phyloP scores from a whole-genome alignment of 2,888 invertebrate species.

The Lacanobia wlatinum region DNA sequence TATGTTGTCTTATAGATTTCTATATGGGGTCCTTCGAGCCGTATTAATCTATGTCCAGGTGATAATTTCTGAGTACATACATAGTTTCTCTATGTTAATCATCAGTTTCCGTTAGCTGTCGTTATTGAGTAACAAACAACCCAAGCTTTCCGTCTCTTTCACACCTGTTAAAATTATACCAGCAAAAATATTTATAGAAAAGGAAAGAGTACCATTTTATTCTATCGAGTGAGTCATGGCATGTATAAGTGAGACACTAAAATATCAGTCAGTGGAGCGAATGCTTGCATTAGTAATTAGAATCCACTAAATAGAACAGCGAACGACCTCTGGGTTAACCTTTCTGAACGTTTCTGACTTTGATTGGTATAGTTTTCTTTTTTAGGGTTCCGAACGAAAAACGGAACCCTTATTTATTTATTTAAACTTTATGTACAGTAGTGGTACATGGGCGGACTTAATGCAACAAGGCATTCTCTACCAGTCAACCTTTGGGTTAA shows the following conservation, averaged over 20 bases:
- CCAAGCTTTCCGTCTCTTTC: not conserved
- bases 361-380: not conserved
- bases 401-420: too few species aligned
- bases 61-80: slow-evolving; percentile 6
- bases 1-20: not conserved
- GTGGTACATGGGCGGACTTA: too few species aligned
- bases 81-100: slow-evolving; percentile 6
- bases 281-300: slow-evolving; percentile 34
- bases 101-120: not conserved
- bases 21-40: not conserved
- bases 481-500: too few species aligned
- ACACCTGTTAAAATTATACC: not conserved
- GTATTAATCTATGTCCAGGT: not conserved
- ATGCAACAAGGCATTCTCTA: too few species aligned
- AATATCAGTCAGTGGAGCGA: slow-evolving; percentile 31
- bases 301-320: slow-evolving; percentile 12
- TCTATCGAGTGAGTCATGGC: slow-evolving; percentile 28
- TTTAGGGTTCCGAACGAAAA: too few species aligned
- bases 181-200: not conserved
- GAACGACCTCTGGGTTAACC: slow-evolving; percentile 18
- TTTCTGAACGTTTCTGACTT: slow-evolving; percentile 8
- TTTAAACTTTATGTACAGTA: too few species aligned
- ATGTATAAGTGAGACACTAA: slow-evolving; percentile 6
- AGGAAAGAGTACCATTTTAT: slow-evolving; percentile 7
- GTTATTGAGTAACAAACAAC: slow-evolving; percentile 2